Conservation (phyloP, 2,113 vertebrate species). For the Pavo muticus region DNA sequence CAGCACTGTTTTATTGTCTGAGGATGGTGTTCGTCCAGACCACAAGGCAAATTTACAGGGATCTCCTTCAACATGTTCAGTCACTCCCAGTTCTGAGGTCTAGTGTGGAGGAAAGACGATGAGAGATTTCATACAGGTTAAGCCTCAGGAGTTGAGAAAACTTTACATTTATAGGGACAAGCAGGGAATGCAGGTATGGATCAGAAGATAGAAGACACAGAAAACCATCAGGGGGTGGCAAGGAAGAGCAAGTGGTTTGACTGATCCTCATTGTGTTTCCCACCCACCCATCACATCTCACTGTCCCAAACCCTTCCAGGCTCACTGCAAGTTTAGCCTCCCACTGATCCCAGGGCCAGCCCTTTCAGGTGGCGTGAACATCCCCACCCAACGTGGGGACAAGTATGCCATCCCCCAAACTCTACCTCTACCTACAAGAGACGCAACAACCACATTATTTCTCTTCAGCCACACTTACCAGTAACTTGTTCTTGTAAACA, state of each 20-base stretch:
- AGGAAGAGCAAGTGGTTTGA: neutral
- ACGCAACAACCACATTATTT: neutral
- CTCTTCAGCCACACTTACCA: constrained; percentile 82
- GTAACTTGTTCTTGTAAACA: constrained; percentile 98
- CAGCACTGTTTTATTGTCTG: constrained; percentile 97
- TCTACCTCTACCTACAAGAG: neutral
- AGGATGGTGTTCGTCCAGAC: constrained; percentile 96
- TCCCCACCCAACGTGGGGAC: neutral
- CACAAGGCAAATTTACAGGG: constrained; percentile 98
- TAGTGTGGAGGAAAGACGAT: constrained; percentile 75
- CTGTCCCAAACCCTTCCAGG: neutral
- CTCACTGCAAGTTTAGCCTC: neutral
- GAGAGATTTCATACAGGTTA: neutral
- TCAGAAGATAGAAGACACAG: neutral
- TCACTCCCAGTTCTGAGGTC: constrained; percentile 98
- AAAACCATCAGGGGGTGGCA: neutral
- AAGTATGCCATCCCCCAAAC: neutral
- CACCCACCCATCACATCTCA: neutral
- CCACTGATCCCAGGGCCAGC: neutral
- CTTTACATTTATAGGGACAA: neutral
- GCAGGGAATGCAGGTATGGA: neutral
- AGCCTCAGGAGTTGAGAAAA: neutral
- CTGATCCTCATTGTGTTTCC: neutral
- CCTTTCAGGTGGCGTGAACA: neutral
- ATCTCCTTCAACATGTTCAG: constrained; percentile 98